Evolutionary conservation across 2,888 invertebrate species (phyloP).

Genomic region (Xestia rhomboidea): DNA sequence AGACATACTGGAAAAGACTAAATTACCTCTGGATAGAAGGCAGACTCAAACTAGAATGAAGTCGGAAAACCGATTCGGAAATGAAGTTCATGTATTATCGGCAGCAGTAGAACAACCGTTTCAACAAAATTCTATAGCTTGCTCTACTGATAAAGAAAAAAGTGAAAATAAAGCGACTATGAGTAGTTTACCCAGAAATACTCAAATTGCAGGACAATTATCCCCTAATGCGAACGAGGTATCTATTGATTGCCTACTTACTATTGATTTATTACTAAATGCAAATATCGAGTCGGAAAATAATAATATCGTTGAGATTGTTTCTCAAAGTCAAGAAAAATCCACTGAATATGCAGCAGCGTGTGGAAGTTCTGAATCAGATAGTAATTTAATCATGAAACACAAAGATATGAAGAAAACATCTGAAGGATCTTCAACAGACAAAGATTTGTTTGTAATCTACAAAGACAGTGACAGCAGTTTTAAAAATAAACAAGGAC

Average conservation of each 20-base stretch:
- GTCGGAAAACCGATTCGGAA: conserved; percentile 60
- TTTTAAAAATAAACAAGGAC: conserved; percentile 53
- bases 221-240: conserved; percentile 19
- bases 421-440: conserved; percentile 63
- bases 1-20: conserved; percentile 24
- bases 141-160: conserved; percentile 57
- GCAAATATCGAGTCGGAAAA: conserved; percentile 58
- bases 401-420: conserved; percentile 48
- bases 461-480: conserved; percentile 79
- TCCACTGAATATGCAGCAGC: conserved; percentile 53
- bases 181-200: conserved; percentile 20
- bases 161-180: conserved; percentile 41
- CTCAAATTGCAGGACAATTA: conserved; percentile 35
- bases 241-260: conserved; percentile 11
- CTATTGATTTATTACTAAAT: conserved; percentile 53
- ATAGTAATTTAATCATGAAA: conserved; percentile 55
- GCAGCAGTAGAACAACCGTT: conserved; percentile 78
- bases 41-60: conserved; percentile 52
- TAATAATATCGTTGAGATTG: conserved; percentile 20
- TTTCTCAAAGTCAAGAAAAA: conserved; percentile 53
- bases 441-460: conserved; percentile 81
- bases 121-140: conserved; percentile 78
- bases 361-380: conserved; percentile 55
- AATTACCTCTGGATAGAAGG: conserved; percentile 40
- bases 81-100: conserved; percentile 80